Base-by-base conservation (phyloP, 2,888 invertebrate species). In the Phengaris alcon region DNA sequence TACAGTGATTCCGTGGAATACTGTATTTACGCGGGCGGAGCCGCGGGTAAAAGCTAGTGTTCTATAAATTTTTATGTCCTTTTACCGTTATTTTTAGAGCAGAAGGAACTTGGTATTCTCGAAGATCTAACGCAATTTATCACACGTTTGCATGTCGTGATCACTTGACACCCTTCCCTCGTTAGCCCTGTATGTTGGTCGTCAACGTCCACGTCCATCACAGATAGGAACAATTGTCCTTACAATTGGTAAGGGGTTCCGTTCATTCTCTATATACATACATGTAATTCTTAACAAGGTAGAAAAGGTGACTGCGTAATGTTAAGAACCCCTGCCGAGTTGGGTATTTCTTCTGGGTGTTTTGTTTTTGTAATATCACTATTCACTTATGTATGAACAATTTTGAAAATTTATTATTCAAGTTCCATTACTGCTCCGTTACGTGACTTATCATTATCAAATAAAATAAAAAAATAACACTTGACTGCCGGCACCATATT, bases 161-260 rank as follows among this genome's bases (percentile, higher is more conserved):
- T 75, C 79, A 80, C 81, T 85, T 88, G 91, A 89, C 92, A 90
- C 91, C 87, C 89, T 88, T 86, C 84, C 85, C 89, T 93, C 88
- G 93, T 93, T 93, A 93, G 85, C 82, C 84, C 88, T 88, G 90
- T 91, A 91, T 92, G 92, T 91, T 90, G 86, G 85, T 87, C 89
- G 92, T 90, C 90, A 87, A 77, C 79, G 84, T 86, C n/a, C n/a
- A n/a, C n/a, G n/a, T n/a, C 87, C 75, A 83, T 84, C 84, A 82
- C 83, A 84, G 80, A 64, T 64, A 64, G 74, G 77, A 80, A 81
- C 79, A 82, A 77, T 74, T 81, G 83, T 84, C 81, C 80, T 79
- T 78, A 85, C 86, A 86, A 88, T 88, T 87, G 89, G 84, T 84
- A 48, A 77, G 84, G 85, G 83, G 78, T 6, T 77, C 72, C 64